Base-by-base conservation (phyloP, 2,888 invertebrate genomes). In the Cosmia pyralina region DNA sequence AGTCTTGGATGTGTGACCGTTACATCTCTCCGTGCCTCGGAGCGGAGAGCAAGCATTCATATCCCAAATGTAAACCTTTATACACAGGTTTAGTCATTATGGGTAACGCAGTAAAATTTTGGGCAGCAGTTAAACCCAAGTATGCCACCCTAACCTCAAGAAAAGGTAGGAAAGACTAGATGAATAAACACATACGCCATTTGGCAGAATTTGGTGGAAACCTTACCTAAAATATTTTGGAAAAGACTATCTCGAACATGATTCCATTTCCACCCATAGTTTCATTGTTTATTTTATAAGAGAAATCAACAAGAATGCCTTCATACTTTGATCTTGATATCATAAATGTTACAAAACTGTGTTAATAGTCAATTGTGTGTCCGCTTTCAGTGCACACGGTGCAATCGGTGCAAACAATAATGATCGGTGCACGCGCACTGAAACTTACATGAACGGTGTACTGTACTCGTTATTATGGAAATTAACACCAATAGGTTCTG, bases 401-500 rank as follows among this genome's bases (percentile, higher is more conserved):
- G 48, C 63, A 52, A n/a, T 53, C 4, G 52, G 70, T 75, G 44
- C 64, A 63, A 59, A 62, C 41, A 65, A 52, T 46, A 10, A 44
- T 11, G 8, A 17, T 38, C 38, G 41, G 79, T 67, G 60, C 82
- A 52, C 15, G 65, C 44, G 78, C 28, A 76, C 65, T 62, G 69
- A 19, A 64, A 46, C 22, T 7, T 50, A 55, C 81, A 52, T 28
- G 53, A 13, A 11, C 34, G 44, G 46, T 53, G 60, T 62, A 5
- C 15, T 65, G 38, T 38, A 41, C 46, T 80, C 55, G 57, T 79
- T 75, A 66, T 75, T 57, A 66, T 77, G 77, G 60, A 65, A 75
- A 77, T 75, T 46, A 66, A 62, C 34, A 53, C 41, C 34, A n/a
- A 17, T 53, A 11, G 41, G 15, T 57, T 38, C 28, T 46, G n/a